Evolutionary conservation across 2,888 invertebrate species (phyloP).

Genomic region (Polyommatus icarus): DNA sequence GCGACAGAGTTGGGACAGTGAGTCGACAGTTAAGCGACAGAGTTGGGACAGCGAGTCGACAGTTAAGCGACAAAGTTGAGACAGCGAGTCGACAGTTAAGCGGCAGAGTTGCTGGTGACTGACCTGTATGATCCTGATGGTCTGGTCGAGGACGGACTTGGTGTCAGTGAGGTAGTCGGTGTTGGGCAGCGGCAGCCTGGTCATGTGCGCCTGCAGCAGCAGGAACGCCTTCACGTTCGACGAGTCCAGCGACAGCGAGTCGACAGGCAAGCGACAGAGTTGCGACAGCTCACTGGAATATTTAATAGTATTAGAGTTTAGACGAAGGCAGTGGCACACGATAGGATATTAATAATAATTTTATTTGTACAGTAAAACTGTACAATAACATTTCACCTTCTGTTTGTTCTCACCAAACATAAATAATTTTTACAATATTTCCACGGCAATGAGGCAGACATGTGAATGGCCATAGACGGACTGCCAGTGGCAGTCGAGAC

Average conservation of each 20-base stretch:
- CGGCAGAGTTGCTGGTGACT: neutral
- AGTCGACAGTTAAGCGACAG: neutral
- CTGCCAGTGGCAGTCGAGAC: no score
- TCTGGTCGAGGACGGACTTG: slow-evolving; percentile 97
- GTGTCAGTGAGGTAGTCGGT: slow-evolving; percentile 97
- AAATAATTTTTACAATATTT: no score
- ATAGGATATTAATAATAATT: no score
- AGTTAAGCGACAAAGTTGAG: neutral
- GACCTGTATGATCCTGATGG: slow-evolving; percentile 95
- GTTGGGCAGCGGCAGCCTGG: slow-evolving; percentile 89
- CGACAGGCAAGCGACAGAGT: slow-evolving; percentile 86
- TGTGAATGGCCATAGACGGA: no score
- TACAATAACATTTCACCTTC: no score
- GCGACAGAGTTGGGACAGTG: no score
- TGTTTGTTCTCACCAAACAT: no score
- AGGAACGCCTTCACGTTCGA: slow-evolving; percentile 97
- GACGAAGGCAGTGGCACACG: neutral
- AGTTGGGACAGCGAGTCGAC: no score
- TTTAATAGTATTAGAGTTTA: no score
- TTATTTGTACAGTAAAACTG: no score
- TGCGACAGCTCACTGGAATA: slow-evolving; percentile 88
- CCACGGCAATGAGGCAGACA: no score
- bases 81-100: no score
- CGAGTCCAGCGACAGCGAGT: slow-evolving; percentile 89
- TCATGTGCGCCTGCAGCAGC: slow-evolving; percentile 96